Base-by-base conservation (phyloP, 2,797 vertebrate species). In the Lithobates sylvaticus region DNA sequence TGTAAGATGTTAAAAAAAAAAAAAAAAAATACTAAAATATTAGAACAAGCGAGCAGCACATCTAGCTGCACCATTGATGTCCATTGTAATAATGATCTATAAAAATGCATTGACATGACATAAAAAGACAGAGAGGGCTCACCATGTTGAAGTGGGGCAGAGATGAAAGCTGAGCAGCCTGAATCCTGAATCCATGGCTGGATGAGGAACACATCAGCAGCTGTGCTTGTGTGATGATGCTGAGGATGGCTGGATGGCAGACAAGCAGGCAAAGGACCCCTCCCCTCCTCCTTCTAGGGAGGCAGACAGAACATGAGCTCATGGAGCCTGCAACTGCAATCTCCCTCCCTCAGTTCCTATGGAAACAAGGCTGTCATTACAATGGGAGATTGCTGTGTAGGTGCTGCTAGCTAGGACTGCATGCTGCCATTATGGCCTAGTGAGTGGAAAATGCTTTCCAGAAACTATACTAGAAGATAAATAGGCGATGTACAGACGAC, bases 121-220 rank as follows among this genome's bases (percentile, higher is more conserved):
- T 2, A n/a, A 32, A n/a, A 50, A 34, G 2, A 58, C 34, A 32
- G 5, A 32, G 70, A 0, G 23, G 16, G 81, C 95, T 96, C 91
- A 97, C 96, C 96, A 90, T 91, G 90, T 79, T 67, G 90, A 92
- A 88, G 90, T 85, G 88, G 90, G 88, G 89, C 89, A 90, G 89
- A 88, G 85, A 90, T 81, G 87, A 88, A 87, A 86, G 90, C 89
- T 91, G 89, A 92, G 88, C 89, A 80, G 79, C 76, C 50, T 88
- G 76, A 89, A 83, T 92, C 72, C 89, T 88, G 90, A 89, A 93
- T 94, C 95, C 96, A 96, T 91, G 91, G 84, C 89, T 88, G 81
- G 68, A 90, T 16, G 84, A 91, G 87, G 84, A 89, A 95, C 95
- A 94, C 96, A 96, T 95, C 96, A 96, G 95, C 96, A 95, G 94